These are phyloP conservation scores for Andrena minutula DNA, from an alignment of 2,888 invertebrate genomes.

Conservation along the genomic window DNA sequence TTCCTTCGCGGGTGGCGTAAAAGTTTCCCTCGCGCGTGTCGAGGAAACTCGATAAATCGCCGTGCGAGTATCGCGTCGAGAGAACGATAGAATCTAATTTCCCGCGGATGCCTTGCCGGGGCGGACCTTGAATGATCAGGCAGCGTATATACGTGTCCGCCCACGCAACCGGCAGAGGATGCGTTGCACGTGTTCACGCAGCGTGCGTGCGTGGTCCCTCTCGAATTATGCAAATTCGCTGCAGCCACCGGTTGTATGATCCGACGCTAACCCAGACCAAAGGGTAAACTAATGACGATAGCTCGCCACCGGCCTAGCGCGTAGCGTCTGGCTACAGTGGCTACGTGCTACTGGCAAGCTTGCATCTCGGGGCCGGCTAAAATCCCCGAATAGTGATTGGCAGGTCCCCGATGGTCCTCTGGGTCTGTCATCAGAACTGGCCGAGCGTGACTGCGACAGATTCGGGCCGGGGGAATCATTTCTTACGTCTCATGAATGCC, in stretches of 20 bases:
- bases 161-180: constrained; percentile 9
- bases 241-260: constrained; percentile 57
- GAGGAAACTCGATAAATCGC: constrained; percentile 55
- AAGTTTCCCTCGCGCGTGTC: constrained; percentile 30
- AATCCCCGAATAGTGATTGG: constrained; percentile 77
- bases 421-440: constrained; percentile 77
- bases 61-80: constrained; percentile 36
- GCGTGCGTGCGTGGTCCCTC: constrained; percentile 48
- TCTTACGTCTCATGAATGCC: constrained; percentile 72
- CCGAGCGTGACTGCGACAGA: constrained; percentile 78
- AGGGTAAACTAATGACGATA: constrained; percentile 62
- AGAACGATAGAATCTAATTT: constrained; percentile 62
- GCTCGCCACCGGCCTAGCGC: constrained; percentile 49
- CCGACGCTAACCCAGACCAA: constrained; percentile 39
- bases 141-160: constrained; percentile 33
- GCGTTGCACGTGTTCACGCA: constrained; percentile 45
- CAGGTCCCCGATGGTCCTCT: constrained; percentile 73
- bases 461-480: constrained; percentile 60
- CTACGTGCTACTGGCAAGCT: constrained; percentile 54
- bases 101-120: constrained; percentile 37
- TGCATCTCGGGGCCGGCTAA: constrained; percentile 52
- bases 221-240: constrained; percentile 70
- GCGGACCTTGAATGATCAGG: constrained; percentile 49
- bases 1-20: constrained; percentile 23
- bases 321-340: constrained; percentile 29